Base-by-base conservation (phyloP, 2,888 invertebrate genomes). In the Exocentrus adspersus region DNA sequence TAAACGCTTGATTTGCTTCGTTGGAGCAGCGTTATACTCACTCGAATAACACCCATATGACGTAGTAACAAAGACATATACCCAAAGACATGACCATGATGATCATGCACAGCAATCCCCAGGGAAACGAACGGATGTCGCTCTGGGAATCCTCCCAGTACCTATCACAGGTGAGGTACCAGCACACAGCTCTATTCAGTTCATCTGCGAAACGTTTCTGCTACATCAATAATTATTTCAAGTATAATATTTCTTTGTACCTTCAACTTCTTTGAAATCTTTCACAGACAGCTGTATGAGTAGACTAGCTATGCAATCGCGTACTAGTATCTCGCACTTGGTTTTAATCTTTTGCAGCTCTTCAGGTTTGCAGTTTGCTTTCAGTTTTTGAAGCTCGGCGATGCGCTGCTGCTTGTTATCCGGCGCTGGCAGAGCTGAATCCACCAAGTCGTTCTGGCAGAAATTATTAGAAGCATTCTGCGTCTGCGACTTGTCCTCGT, bases 1-100 rank as follows among this genome's bases (percentile, higher is more conserved):
- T n/a, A n/a, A n/a, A n/a, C n/a, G n/a, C n/a, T n/a, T n/a, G n/a
- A n/a, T n/a, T n/a, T n/a, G n/a, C n/a, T n/a, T n/a, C n/a, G n/a
- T n/a, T n/a, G n/a, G n/a, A n/a, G n/a, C n/a, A n/a, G n/a, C n/a
- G n/a, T n/a, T n/a, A n/a, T 74, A 89, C 92, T 90, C 86, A 95
- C 95, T 94, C 95, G 84, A 94, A 95, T 64, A 95, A 88, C 72
- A 94, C 92, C 92, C 95, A 95, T 74, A 95, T 93, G 77, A 95
- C 90, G 84, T 95, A 95, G 82, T 95, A 95, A 83, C 95, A 95
- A 83, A 94, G 90, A 82, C 93, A 93, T 68, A 95, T 89, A 46
- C 93, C 93, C 54, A 93, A 86, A 43, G 93, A 91, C 45, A 94
- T 86, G 53, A 94, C 89, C 77, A 93, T 90, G 67, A 93, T 90